These are phyloP conservation scores for Drosophila prolongata DNA, from an alignment of 2,888 invertebrate genomes.

Conservation along the genomic window DNA sequence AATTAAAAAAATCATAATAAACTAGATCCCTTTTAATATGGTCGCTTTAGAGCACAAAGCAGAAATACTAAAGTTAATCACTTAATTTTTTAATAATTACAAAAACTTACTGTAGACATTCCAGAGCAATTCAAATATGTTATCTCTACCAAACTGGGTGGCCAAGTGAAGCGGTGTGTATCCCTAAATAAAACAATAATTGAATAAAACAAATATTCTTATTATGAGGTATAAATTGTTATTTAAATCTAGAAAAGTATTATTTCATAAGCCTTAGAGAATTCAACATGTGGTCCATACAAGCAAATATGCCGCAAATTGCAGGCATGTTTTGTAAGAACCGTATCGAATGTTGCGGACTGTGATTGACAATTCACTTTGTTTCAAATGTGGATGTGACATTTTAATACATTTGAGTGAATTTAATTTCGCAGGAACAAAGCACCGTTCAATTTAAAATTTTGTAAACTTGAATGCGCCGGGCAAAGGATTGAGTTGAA, in stretches of 20 bases:
- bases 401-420: conserved; percentile 69
- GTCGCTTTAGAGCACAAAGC: no score
- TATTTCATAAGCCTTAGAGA: not conserved
- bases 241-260: not conserved
- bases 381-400: conserved; percentile 64
- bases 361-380: conserved; percentile 80
- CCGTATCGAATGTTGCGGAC: conserved; percentile 60
- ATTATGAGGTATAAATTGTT: not conserved
- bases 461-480: conserved; percentile 69
- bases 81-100: not conserved
- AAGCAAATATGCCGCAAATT: conserved; percentile 14
- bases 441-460: conserved; percentile 77
- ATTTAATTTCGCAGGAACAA: conserved; percentile 76
- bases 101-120: conserved; percentile 93
- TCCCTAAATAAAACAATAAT: conserved; percentile 87
- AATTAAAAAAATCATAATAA: no score
- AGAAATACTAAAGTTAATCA: no score
- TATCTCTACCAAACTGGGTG: conserved; percentile 94
- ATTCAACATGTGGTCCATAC: not conserved
- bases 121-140: conserved; percentile 94
- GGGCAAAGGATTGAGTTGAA: conserved; percentile 53
- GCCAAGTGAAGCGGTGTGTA: conserved; percentile 97
- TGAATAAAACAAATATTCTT: not conserved
- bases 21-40: no score
- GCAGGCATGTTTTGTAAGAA: conserved; percentile 22